Base-by-base conservation (phyloP, 2,888 invertebrate genomes). In the Mythimna pallens region DNA sequence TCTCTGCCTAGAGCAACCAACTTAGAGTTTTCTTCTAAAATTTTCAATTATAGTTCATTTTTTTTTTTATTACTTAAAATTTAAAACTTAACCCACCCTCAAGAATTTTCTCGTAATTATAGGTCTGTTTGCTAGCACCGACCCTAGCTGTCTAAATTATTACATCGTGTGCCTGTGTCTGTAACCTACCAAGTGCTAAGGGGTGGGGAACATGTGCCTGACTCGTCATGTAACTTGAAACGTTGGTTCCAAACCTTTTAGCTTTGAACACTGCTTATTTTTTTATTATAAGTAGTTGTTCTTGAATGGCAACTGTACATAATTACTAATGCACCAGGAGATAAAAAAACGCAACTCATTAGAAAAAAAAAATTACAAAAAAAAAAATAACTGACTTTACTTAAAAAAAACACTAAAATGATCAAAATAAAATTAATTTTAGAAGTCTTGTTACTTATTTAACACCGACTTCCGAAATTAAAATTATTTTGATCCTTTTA, bases 141-240 rank as follows among this genome's bases (percentile, higher is more conserved):
- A 22, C 59, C 3, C 25, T n/a, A 59, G 0, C 47, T n/a, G 14
- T 40, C 20, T 74, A 55, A 61, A 40, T 61, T 54, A 22, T 69
- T n/a, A 40, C 14, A 14, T 36, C 22, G 4, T 40, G 14, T 65
- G 40, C 30, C 6, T 17, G 36, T 73, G 20, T 52, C 14, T 36
- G 59, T 61, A 69, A 54, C 74, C 78, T 40, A 14, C 30, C 69
- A 68, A 55, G 36, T 47, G 2, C 22, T 50, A 7, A 55, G 10
- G 36, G 36, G 22, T 10, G 20, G 22, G 6, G 54, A 25, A 30
- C 36, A 12, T 52, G 6, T 50, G 25, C 5, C 43, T 47, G 36
- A 54, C 12, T 34, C 36, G 54, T 36, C 36, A 54, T 17, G 63
- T 68, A 63, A 63, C 40, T 52, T 36, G 20, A 52, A n/a, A n/a